Evolutionary conservation across 2,888 invertebrate species (phyloP), one percentile per base, ranked within the genome.

Genomic region (Pediacus dermestoides): DNA sequence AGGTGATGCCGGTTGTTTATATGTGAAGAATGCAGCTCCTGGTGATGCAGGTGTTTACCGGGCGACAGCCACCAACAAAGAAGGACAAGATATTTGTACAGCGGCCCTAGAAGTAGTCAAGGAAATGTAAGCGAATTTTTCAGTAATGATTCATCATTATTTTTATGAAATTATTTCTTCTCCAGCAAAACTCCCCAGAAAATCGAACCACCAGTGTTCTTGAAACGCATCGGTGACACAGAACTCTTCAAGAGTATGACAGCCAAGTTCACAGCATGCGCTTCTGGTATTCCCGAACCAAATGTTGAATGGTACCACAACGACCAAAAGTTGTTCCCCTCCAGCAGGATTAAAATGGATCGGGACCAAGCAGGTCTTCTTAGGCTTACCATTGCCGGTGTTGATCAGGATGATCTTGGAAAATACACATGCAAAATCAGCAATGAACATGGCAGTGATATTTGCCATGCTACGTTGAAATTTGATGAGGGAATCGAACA

Each of bases 231-330:
- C 56, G 90, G 89, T 0, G 91, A 92, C 64, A 84, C 85, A 23
- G 91, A 92, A 66, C 79, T 90, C 35, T 85, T 84, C 68, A 82
- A 85, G 58, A 88, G 89, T 18, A 88, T 91, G 85, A 81, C 86
- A 26, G 91, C 88, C 36, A 90, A 90, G 70, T 91, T 93, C 68
- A 93, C 91, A n/a, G 92, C 92, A 37, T 92, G 92, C 65, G 84
- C 86, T 30, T 82, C 85, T 30, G 93, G 93, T 39, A 76, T 77
- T 39, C 93, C 93, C 0, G 90, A 90, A 38, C 92, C 92, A 0
- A 87, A 86, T 39, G 88, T 86, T 30, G 89, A 91, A 63, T 87
- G 86, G 86, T 90, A 81, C 72, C 81, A 87, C 56, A 83, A 88
- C 68, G 83, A 83, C 48, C 79, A 84, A 57, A 79, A 82, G 61